Conservation (phyloP, 1,140 invertebrate species). For the Lepidurus packardi region DNA sequence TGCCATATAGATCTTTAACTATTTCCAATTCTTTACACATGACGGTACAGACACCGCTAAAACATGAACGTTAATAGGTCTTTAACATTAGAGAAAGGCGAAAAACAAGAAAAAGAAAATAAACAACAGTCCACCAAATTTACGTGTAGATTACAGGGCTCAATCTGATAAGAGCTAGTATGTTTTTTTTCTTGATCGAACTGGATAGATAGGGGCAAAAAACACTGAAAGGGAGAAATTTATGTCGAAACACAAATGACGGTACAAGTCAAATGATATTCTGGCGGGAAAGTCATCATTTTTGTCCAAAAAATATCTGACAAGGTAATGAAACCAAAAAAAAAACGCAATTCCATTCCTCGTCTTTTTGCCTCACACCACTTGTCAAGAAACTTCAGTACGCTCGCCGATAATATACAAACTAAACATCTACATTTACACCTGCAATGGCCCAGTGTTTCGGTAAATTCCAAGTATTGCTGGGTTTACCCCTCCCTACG, state of each 20-base stretch:
- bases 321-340: not conserved
- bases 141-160: constrained; percentile 2
- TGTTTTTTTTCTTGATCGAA: not conserved
- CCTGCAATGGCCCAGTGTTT: not conserved
- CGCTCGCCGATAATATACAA: constrained; percentile 10
- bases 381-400: constrained; percentile 10
- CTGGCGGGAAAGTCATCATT: not conserved
- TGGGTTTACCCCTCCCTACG: not conserved
- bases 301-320: constrained; percentile 6
- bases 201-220: not conserved
- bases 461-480: constrained; percentile 6
- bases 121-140: not conserved
- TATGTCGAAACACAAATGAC: not conserved
- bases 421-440: constrained; percentile 9
- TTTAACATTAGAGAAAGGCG: constrained; percentile 15
- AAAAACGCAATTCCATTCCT: not conserved
- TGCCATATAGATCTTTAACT: not conserved
- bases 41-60: constrained; percentile 20
- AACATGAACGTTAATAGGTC: constrained; percentile 11
- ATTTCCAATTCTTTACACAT: constrained; percentile 11
- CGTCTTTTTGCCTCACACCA: not conserved
- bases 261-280: not conserved
- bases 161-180: not conserved
- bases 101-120: not conserved
- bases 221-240: not conserved